phyloP scores from a whole-genome alignment of 1,140 invertebrate genomes.

The Musca domestica region DNA sequence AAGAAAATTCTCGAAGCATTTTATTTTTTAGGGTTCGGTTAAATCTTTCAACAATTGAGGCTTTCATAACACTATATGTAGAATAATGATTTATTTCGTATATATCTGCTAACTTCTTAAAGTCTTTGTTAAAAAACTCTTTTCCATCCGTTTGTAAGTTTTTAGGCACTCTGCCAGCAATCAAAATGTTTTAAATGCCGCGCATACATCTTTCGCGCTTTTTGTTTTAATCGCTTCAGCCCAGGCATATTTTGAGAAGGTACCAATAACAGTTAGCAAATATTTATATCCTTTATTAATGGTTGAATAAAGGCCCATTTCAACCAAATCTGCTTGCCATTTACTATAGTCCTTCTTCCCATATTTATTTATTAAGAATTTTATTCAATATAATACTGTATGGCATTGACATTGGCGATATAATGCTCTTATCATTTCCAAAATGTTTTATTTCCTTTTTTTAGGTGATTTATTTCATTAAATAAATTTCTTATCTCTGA shows the following conservation, averaged over 20 bases:
- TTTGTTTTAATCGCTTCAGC: background rate
- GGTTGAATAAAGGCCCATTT: background rate
- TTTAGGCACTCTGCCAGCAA: background rate
- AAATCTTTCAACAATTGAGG: conserved; percentile 55
- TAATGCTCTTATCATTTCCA: too few relatives aligned
- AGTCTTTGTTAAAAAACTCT: conserved; percentile 5
- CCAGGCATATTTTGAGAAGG: conserved; percentile 3
- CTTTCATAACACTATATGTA: conserved; percentile 54
- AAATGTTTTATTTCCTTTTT: too few relatives aligned
- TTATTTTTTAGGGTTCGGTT: conserved; percentile 54
- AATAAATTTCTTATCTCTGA: background rate
- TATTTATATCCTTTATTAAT: background rate
- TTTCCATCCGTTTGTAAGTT: conserved; percentile 10
- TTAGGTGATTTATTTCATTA: background rate
- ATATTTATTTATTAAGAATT: too few relatives aligned
- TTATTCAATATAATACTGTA: too few relatives aligned
- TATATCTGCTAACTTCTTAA: conserved; percentile 17
- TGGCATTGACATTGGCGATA: too few relatives aligned
- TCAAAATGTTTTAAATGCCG: background rate
- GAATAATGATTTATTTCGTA: conserved; percentile 54
- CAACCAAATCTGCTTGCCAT: background rate
- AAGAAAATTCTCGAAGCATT: conserved; percentile 55
- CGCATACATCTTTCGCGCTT: background rate
- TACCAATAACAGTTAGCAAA: background rate
- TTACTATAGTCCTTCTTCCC: too few relatives aligned